Evolutionary conservation across 2,888 invertebrate species (phyloP), one percentile per base, ranked within the genome.

Genomic region (Pandemis corylana): DNA sequence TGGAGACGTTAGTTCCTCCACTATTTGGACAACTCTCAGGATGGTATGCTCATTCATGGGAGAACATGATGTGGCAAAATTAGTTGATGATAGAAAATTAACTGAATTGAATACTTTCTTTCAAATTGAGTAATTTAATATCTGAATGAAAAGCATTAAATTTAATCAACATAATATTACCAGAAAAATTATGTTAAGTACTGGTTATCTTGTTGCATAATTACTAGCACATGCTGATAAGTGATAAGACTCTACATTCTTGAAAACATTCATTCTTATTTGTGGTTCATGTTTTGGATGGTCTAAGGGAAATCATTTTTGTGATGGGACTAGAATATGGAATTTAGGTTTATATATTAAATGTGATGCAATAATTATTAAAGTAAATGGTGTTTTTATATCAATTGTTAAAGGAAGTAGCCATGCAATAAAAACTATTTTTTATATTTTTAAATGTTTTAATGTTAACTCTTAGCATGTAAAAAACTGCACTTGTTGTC

Each of bases 21-120:
- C 97, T 59, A 98, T 99, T 87, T 99, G 99, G 99, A 97, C 97
- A 68, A 99, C 98, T 0, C 93, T 99, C 71, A 95, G 98, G 84
- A 97, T 99, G 96, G 97, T 98, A 56, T 95, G 97, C 70, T 97
- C 98, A 5, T 93, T 98, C 77, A 96, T 98, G 96, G 96, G 96
- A 70, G 95, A 96, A 82, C 94, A 95, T 83, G 96, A 96, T 83
- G 88, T 96, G 66, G 96, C 96, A 74, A 94, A 94, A 66, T 88
- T 95, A 72, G 95, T 96, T 7, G 96, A 96, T 86, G 95, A 95
- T 41, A 95, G 95, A 77, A 96, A 97, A 88, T 89, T 97, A 79
- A 85, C 85, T 77, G 95, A 95, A 77, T 88, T 97, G 0, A 97
- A 96, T 87, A 95, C 94, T 77, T 91, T 89, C 78, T 94, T 94